phyloP scores from a whole-genome alignment of 2,113 vertebrate species.

The Hydrolagus affinis region DNA sequence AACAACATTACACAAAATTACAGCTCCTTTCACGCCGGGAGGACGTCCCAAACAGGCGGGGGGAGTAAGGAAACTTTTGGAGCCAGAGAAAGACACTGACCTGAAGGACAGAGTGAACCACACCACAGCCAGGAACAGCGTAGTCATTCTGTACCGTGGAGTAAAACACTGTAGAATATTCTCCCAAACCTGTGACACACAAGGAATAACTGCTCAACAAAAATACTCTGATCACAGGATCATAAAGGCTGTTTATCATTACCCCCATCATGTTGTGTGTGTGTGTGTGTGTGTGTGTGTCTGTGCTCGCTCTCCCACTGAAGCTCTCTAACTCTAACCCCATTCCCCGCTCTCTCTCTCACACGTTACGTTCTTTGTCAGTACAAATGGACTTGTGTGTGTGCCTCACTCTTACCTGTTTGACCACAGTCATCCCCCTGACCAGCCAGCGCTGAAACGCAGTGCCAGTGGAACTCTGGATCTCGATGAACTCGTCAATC shows the following conservation, averaged over 20 bases:
- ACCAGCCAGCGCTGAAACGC: slow-evolving; percentile 82
- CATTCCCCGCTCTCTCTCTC: not conserved
- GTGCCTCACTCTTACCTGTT: slow-evolving; percentile 59
- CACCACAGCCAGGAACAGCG: slow-evolving; percentile 81
- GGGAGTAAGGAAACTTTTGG: no score
- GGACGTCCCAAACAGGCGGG: no score
- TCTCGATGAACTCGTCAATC: slow-evolving; percentile 88
- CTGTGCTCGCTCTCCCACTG: no score
- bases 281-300: no score
- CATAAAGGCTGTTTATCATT: not conserved
- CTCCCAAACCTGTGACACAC: slow-evolving; percentile 65
- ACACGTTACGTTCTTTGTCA: not conserved
- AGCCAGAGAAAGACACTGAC: slow-evolving; percentile 45
- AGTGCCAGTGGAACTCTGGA: slow-evolving; percentile 83
- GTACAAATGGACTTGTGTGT: slow-evolving; percentile 6
- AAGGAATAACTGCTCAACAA: not conserved
- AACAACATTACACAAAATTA: no score
- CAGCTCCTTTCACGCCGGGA: no score
- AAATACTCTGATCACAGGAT: not conserved
- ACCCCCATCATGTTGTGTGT: not conserved
- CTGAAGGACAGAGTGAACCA: slow-evolving; percentile 96
- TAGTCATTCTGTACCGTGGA: slow-evolving; percentile 73
- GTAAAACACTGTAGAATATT: slow-evolving; percentile 72
- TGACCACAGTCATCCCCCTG: slow-evolving; percentile 68
- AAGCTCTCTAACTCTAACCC: no score